These are phyloP conservation scores for Meta bourneti DNA, from an alignment of 2,888 invertebrate species.

Conservation along the genomic window DNA sequence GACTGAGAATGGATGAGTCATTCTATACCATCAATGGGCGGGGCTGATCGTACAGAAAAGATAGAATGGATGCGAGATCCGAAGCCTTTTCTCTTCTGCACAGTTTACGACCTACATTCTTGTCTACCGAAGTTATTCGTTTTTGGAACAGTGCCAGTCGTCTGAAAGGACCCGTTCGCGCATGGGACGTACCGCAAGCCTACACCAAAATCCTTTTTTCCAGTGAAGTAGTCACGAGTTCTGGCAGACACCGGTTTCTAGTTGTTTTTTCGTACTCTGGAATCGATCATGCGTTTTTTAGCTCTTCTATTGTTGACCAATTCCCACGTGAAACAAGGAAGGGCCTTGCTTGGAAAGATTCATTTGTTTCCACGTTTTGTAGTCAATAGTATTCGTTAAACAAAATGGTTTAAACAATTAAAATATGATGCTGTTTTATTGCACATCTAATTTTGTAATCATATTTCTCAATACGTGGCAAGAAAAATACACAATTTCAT, in stretches of 20 bases:
- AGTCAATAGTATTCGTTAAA: too few species aligned
- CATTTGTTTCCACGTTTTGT: too few species aligned
- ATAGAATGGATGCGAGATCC: neutral
- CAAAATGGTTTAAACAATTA: too few species aligned
- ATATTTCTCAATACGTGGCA: too few species aligned
- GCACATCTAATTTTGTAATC: too few species aligned
- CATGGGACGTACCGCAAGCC: constrained; percentile 33
- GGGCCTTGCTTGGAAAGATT: neutral
- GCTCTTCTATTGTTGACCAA: constrained; percentile 3
- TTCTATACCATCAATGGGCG: constrained; percentile 35
- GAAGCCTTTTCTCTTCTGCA: constrained; percentile 4
- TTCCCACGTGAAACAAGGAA: neutral
- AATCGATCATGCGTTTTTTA: constrained; percentile 12
- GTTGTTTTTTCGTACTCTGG: neutral
- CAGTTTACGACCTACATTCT: constrained; percentile 58
- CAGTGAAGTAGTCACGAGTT: constrained; percentile 27
- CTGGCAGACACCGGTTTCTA: neutral
- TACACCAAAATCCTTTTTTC: constrained; percentile 20
- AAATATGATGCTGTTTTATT: too few species aligned
- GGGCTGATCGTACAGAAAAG: constrained; percentile 23
- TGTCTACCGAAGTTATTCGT: constrained; percentile 48
- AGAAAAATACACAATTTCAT: too few species aligned
- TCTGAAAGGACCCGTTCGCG: constrained; percentile 43
- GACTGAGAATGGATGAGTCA: constrained; percentile 43
- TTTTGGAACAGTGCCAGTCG: constrained; percentile 51